Conservation (phyloP, 2,888 invertebrate genomes). For the Hipparchia sbordonii region DNA sequence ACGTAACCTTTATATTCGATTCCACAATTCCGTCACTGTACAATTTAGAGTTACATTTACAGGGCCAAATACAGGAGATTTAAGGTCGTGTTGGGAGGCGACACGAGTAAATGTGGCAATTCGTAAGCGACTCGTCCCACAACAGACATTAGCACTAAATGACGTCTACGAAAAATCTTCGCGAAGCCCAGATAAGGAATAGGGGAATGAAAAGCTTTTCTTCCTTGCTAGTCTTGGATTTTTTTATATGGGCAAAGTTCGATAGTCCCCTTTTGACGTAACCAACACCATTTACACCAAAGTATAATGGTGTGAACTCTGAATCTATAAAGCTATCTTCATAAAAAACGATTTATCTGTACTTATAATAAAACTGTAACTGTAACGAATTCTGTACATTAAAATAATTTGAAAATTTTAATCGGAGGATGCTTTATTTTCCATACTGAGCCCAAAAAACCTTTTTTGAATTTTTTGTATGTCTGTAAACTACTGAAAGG, state of each 20-base stretch:
- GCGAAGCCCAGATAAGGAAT: slow-evolving; percentile 66
- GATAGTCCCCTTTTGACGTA: too few species aligned
- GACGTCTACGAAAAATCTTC: slow-evolving; percentile 78
- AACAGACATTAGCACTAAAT: slow-evolving; percentile 80
- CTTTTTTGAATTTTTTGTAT: too few species aligned
- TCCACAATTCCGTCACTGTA: slow-evolving; percentile 59
- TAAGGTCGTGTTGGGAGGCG: slow-evolving; percentile 66
- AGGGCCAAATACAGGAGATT: slow-evolving; percentile 78
- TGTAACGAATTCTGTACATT: too few species aligned
- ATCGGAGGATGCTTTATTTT: too few species aligned
- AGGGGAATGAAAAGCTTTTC: slow-evolving; percentile 67
- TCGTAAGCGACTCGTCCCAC: slow-evolving; percentile 75
- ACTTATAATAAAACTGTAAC: too few species aligned
- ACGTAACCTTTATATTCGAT: slow-evolving; percentile 49
- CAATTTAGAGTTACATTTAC: slow-evolving; percentile 68
- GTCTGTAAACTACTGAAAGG: too few species aligned
- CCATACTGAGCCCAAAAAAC: too few species aligned
- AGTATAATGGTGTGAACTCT: too few species aligned
- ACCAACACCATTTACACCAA: too few species aligned
- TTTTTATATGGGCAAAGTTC: slow-evolving; percentile 11
- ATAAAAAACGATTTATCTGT: not conserved
- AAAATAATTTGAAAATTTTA: too few species aligned
- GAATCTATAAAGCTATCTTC: too few species aligned
- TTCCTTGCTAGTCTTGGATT: slow-evolving; percentile 47
- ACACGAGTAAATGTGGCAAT: slow-evolving; percentile 73